Evolutionary conservation across 2,113 vertebrate species (phyloP).

Genomic region (Pontoporia blainvillei): DNA sequence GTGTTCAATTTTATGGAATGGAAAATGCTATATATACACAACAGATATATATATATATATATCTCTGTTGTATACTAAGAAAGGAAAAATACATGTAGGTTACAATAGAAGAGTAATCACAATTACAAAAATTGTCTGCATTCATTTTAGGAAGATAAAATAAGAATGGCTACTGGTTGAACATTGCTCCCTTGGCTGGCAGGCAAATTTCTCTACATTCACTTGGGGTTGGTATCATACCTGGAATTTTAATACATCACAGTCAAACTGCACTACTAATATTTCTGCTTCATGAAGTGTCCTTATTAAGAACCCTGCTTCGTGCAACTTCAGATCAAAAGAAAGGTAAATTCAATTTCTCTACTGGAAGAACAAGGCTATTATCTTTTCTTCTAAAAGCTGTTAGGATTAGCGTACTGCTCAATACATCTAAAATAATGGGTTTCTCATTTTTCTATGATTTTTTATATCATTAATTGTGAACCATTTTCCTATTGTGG

Average conservation of each 20-base stretch:
- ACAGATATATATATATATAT: background rate
- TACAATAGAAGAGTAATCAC: background rate
- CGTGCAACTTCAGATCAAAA: background rate
- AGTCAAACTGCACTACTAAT: background rate
- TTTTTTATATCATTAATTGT: background rate
- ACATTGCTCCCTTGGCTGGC: background rate
- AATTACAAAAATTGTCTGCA: background rate
- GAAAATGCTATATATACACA: background rate
- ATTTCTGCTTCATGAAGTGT: conserved; percentile 3
- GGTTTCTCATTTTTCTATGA: background rate
- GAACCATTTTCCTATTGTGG: background rate
- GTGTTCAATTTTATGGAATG: background rate
- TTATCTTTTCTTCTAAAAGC: background rate
- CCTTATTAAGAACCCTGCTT: background rate
- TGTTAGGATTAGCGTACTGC: background rate
- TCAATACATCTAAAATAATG: background rate
- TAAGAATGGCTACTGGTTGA: background rate
- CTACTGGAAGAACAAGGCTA: background rate
- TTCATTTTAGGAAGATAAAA: background rate
- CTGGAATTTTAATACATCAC: background rate
- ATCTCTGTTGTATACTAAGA: background rate
- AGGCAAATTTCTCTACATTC: background rate
- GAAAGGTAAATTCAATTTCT: background rate
- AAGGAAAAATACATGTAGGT: background rate
- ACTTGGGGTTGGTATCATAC: background rate